Base-by-base conservation (phyloP, 2,888 invertebrate genomes). In the Bibio marci region DNA sequence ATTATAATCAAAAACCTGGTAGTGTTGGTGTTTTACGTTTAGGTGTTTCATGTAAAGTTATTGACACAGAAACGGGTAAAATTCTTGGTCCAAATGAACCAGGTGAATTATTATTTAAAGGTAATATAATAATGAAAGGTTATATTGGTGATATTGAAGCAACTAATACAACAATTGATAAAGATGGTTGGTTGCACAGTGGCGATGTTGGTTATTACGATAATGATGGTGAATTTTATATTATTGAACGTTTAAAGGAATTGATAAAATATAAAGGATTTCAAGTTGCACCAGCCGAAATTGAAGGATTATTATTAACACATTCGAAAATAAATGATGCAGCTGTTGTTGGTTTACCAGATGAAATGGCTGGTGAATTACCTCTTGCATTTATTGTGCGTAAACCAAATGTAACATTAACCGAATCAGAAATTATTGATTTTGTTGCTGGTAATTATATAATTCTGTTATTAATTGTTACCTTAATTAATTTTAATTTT, bases 201-300 rank as follows among this genome's bases (percentile, higher is more conserved):
- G 88, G 88, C 0, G 90, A 91, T 56, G 64, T 90, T 46, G 88
- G 80, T 2, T 85, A 81, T 56, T 82, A 76, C 48, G 85, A 88
- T 52, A 57, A 71, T 2, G 75, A 86, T 13, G 76, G 75, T 1
- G 76, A 69, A 56, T 80, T 31, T 8, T 31, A 13, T 52, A 74
- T 90, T 45, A 80, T 87, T 2, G 91, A 88, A 56, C 65, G 91
- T 43, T 63, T 87, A 15, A 91, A 91, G 56, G 88, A 90, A 54
- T 71, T 91, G 19, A 90, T 91, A 51, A 91, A 91, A 58, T 87
- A 85, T 53, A 88, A 90, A 57, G 87, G 79, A 31, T 80, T 75
- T 51, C 78, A 83, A 70, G 81, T 83, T 48, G 79, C 88, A 1
- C 90, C 90, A 3, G 87, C 88, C 1, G 90, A 91, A 62, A 59